Evolutionary conservation across 2,797 vertebrate species (phyloP), one percentile per base, ranked within the genome.

Genomic region (Cirrhinus molitorella): DNA sequence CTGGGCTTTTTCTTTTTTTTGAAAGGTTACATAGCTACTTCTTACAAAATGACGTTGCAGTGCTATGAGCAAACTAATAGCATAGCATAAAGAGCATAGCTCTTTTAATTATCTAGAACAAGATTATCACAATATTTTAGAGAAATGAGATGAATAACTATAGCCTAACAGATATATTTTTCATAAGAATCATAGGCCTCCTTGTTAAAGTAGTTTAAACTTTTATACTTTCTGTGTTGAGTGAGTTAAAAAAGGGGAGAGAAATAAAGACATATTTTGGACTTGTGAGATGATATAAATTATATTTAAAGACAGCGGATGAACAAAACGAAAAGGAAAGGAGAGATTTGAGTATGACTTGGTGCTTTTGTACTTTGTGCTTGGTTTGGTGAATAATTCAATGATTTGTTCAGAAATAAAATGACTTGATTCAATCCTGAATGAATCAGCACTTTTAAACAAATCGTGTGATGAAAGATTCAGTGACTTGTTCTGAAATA

Each of bases 251-350:
- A 3, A 65, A 37, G 34, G 34, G 19, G 11, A 37, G 10, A 21
- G 9, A n/a, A n/a, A 43, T 1, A 63, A 19, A 63, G 28, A 34
- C 17, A 28, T 9, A 51, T n/a, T 28, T 74, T 55, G 14, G 28
- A 34, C 10, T 71, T 28, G 43, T 28, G 23, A 28, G 43, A 28
- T 71, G 1, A 47, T 25, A 25, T 16, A 68, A 45, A 40, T 23
- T 4, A 2, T 19, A n/a, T 55, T 73, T 73, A 2, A 55, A 55
- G 28, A 55, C 21, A 72, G 70, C 6, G 28, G 11, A 65, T 51
- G 23, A 71, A 61, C 53, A 81, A 81, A 70, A 25, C 5, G n/a
- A 47, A 45, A 28, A 66, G 28, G 7, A 31, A 70, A 45, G n/a
- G 23, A 37, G 12, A 66, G 19, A 66, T 23, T 3, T 1, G 43